Evolutionary conservation across 2,888 invertebrate genomes (phyloP).

Genomic region (Noctua pronuba): DNA sequence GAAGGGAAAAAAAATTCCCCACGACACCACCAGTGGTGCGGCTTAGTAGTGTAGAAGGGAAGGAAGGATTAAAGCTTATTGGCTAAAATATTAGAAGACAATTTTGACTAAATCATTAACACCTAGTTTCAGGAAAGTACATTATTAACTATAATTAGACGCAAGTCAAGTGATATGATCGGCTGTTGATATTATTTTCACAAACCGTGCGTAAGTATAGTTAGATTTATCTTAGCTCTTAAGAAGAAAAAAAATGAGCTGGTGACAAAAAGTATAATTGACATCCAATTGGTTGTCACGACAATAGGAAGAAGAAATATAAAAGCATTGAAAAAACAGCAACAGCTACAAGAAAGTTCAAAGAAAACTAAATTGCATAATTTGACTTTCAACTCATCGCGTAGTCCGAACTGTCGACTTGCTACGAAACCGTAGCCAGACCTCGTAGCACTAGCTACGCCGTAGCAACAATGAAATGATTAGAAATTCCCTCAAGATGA

Average conservation of each 20-base stretch:
- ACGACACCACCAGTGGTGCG: too few species aligned
- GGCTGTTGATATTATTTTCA: background rate
- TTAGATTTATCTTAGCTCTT: background rate
- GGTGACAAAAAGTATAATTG: too few species aligned
- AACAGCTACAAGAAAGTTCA: background rate
- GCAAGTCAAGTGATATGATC: background rate
- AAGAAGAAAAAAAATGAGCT: background rate
- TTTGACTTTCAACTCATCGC: background rate
- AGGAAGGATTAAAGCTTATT: too few species aligned
- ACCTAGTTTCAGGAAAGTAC: too few species aligned
- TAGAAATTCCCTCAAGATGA: slow-evolving; percentile 18
- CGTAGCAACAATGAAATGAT: slow-evolving; percentile 32
- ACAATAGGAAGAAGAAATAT: background rate
- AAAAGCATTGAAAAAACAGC: too few species aligned
- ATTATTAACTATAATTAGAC: too few species aligned
- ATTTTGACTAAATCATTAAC: too few species aligned
- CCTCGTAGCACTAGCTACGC: slow-evolving; percentile 33
- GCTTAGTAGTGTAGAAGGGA: too few species aligned
- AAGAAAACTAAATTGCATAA: slow-evolving; percentile 3
- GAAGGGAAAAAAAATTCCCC: too few species aligned
- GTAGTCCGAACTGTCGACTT: background rate
- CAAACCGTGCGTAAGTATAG: background rate
- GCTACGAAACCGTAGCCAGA: slow-evolving; percentile 25
- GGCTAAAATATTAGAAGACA: too few species aligned
- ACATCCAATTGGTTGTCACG: background rate